Evolutionary conservation across 2,888 invertebrate genomes (phyloP).

Genomic region (Trileptium ribeirensis): DNA sequence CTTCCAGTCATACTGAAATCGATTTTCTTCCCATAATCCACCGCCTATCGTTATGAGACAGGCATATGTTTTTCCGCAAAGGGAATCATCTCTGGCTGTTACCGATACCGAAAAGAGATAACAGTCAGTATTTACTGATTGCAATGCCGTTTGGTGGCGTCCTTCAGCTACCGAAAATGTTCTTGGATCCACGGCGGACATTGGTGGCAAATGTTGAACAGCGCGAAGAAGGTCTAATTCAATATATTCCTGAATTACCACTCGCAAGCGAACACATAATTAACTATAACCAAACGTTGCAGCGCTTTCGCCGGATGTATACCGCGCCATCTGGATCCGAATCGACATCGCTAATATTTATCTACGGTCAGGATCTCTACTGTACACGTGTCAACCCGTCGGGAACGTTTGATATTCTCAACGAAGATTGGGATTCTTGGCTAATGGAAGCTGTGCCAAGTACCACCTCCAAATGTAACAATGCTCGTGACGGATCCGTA

Average conservation of each 20-base stretch:
- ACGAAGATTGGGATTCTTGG: slow-evolving; percentile 97
- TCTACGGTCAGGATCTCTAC: slow-evolving; percentile 88
- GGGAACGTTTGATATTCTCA: slow-evolving; percentile 93
- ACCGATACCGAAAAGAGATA: slow-evolving; percentile 86
- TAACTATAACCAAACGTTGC: slow-evolving; percentile 86
- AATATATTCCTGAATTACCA: slow-evolving; percentile 91
- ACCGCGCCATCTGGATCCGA: slow-evolving; percentile 89
- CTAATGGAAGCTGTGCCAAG: slow-evolving; percentile 81
- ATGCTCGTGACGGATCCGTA: too few relatives aligned
- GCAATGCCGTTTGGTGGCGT: slow-evolving; percentile 78
- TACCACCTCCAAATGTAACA: too few relatives aligned
- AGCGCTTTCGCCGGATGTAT: slow-evolving; percentile 68
- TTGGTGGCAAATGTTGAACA: slow-evolving; percentile 61
- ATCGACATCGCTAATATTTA: slow-evolving; percentile 87
- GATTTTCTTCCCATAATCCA: slow-evolving; percentile 74
- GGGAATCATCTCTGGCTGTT: slow-evolving; percentile 70
- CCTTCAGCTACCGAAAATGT: slow-evolving; percentile 81
- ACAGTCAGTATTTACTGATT: slow-evolving; percentile 74
- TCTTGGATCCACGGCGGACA: slow-evolving; percentile 82
- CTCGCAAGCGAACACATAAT: slow-evolving; percentile 78
- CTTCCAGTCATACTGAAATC: slow-evolving; percentile 52
- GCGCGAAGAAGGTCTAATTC: slow-evolving; percentile 65
- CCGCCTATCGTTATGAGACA: slow-evolving; percentile 63
- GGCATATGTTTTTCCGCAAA: slow-evolving; percentile 76
- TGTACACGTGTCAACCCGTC: slow-evolving; percentile 94